These are phyloP conservation scores for Iphiclides podalirius DNA, from an alignment of 2,888 invertebrate species.

Conservation along the genomic window DNA sequence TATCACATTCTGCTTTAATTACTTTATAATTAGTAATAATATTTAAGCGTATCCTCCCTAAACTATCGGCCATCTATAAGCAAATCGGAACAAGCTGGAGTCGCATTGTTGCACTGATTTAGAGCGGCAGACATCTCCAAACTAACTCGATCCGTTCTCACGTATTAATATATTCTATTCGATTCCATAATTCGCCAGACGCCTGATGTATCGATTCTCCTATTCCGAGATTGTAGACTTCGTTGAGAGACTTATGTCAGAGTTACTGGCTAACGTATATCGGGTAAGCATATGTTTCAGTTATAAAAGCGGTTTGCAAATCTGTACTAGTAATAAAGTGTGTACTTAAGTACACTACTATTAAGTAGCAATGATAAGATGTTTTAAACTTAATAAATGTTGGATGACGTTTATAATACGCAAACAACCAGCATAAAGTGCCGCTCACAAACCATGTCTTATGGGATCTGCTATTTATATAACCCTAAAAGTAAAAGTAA, in stretches of 20 bases:
- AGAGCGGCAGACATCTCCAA: slow-evolving; percentile 73
- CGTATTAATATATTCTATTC: slow-evolving; percentile 79
- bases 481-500: too few relatives aligned
- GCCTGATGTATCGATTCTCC: slow-evolving; percentile 73
- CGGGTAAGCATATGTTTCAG: not conserved
- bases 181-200: slow-evolving; percentile 66
- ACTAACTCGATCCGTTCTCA: slow-evolving; percentile 70
- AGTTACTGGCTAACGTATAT: slow-evolving; percentile 16
- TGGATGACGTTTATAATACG: too few relatives aligned
- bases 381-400: too few relatives aligned
- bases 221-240: slow-evolving; percentile 46
- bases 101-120: slow-evolving; percentile 72
- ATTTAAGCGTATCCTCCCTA: slow-evolving; percentile 44
- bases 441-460: too few relatives aligned
- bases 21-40: too few relatives aligned
- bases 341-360: too few relatives aligned
- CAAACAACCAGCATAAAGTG: too few relatives aligned
- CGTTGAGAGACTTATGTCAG: slow-evolving; percentile 28
- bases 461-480: too few relatives aligned
- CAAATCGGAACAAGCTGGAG: slow-evolving; percentile 67
- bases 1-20: too few relatives aligned
- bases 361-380: too few relatives aligned
- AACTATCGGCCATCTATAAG: slow-evolving; percentile 51
- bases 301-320: not conserved
- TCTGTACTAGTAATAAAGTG: too few relatives aligned